Conservation (phyloP, 2,113 vertebrate genomes). For the Upupa epops region DNA sequence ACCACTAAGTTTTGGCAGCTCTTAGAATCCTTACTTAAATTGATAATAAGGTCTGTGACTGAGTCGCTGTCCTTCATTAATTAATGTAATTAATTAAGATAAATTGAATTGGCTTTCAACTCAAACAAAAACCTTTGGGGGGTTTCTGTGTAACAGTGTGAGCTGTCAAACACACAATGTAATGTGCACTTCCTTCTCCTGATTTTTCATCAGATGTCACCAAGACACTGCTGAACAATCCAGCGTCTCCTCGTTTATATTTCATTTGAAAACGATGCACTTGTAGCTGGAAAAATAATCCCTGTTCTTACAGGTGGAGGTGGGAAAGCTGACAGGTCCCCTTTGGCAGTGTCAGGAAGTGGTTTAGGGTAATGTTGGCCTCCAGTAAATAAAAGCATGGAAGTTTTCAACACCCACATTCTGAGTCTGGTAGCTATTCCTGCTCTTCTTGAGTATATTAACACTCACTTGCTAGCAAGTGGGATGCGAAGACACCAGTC, state of each 20-base stretch:
- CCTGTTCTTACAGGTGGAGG: not conserved
- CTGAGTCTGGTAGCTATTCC: not conserved
- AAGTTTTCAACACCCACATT: not conserved
- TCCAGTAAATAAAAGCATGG: not conserved
- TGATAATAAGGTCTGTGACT: not conserved
- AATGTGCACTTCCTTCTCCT: not conserved
- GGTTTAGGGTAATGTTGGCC: not conserved
- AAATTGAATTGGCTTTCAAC: not conserved
- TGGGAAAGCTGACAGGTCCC: conserved; percentile 1
- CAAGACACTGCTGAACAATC: not conserved
- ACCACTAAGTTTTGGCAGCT: not conserved
- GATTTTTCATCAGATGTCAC: not conserved
- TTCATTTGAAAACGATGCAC: conserved; percentile 5
- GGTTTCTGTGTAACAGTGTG: not conserved
- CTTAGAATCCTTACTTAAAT: not conserved
- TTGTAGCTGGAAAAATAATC: conserved; percentile 9
- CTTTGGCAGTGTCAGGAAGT: not conserved
- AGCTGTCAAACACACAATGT: not conserved
- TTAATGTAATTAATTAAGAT: not conserved
- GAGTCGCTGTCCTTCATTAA: not conserved
- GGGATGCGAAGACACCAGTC: not conserved
- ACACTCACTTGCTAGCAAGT: not conserved
- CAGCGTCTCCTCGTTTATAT: not conserved
- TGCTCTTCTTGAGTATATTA: conserved; percentile 5
- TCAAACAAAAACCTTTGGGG: not conserved